These are phyloP conservation scores for Patella caerulea DNA, from an alignment of 2,888 invertebrate genomes.

Conservation along the genomic window DNA sequence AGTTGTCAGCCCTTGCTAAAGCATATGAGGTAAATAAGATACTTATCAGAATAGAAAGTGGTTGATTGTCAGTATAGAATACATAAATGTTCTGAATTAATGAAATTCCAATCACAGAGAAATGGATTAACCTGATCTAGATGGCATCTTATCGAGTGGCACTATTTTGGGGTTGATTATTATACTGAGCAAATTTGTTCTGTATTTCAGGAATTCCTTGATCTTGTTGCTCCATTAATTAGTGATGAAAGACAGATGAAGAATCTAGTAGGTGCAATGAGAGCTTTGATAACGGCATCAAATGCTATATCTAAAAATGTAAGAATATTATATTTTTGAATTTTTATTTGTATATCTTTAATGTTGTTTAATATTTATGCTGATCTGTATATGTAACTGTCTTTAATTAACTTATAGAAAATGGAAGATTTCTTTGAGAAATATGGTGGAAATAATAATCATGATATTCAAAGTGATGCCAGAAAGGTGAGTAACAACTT, in stretches of 20 bases:
- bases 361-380: not conserved
- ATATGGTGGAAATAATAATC: slow-evolving; percentile 50
- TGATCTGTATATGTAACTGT: not conserved
- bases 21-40: slow-evolving; percentile 52
- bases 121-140: too few relatives aligned
- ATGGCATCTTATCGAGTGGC: too few relatives aligned
- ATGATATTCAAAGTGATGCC: slow-evolving; percentile 64
- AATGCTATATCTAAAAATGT: slow-evolving; percentile 30
- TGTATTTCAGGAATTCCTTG: slow-evolving; percentile 56
- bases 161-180: too few relatives aligned
- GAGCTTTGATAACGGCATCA: slow-evolving; percentile 61
- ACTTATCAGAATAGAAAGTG: not conserved
- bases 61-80: too few relatives aligned
- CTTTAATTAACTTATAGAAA: slow-evolving; percentile 44
- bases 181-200: not conserved
- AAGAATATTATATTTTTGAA: not conserved
- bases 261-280: slow-evolving; percentile 60
- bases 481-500: slow-evolving; percentile 53
- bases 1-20: slow-evolving; percentile 57
- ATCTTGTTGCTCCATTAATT: slow-evolving; percentile 58
- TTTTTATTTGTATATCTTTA: not conserved
- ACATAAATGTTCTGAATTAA: too few relatives aligned
- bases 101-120: too few relatives aligned
- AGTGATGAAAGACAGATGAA: slow-evolving; percentile 65
- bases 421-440: slow-evolving; percentile 67